phyloP scores from a whole-genome alignment of 2,797 vertebrate species.

The Pristis pectinata region DNA sequence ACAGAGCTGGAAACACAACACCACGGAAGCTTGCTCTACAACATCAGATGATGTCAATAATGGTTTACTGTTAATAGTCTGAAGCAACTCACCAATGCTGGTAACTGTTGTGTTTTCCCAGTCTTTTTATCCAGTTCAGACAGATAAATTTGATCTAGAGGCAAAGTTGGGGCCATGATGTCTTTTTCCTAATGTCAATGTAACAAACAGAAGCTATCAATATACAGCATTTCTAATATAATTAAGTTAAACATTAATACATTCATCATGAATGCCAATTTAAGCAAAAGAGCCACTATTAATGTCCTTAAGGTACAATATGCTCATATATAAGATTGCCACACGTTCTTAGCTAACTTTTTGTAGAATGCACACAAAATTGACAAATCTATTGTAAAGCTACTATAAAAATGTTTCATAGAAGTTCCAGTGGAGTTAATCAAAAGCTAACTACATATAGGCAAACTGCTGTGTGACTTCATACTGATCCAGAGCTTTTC shows the following conservation, averaged over 20 bases:
- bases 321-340: background rate
- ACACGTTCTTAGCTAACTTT: background rate
- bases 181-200: background rate
- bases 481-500: background rate
- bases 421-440: background rate
- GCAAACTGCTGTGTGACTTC: background rate
- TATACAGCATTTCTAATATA: background rate
- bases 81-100: slow-evolving; percentile 72
- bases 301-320: background rate
- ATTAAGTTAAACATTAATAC: background rate
- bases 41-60: background rate
- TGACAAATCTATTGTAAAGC: background rate
- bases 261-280: background rate
- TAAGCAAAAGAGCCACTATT: background rate
- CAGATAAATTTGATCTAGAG: slow-evolving; percentile 78
- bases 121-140: slow-evolving; percentile 61
- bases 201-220: slow-evolving; percentile 8
- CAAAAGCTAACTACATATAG: background rate
- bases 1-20: background rate
- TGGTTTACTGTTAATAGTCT: background rate
- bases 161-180: slow-evolving; percentile 49
- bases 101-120: slow-evolving; percentile 66
- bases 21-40: background rate
- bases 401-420: background rate
- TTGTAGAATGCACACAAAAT: background rate